Base-by-base conservation (phyloP, 2,797 vertebrate species). In the Sciurus carolinensis region DNA sequence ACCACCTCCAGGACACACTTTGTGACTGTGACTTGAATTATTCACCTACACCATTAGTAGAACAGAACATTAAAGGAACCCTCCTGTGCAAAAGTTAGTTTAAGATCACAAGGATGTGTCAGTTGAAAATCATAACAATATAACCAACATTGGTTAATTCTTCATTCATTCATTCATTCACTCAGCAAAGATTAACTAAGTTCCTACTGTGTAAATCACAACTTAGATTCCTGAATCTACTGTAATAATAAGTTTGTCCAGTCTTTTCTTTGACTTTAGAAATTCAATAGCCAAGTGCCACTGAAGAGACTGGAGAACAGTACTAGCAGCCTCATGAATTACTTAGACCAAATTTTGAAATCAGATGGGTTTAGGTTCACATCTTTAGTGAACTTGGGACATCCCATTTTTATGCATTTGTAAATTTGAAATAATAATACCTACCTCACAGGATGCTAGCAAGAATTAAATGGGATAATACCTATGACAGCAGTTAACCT, bases 1-100 rank as follows among this genome's bases (percentile, higher is more conserved):
- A 97, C 73, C 50, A 3, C 54, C 66, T 84, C 94, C 79, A 89
- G 95, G 93, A 98, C 97, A 90, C 76, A 95, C 77, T 85, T 92
- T 91, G 0, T 17, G 88, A 92, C 95, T 87, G 67, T 1, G 0
- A 0, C 79, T 95, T 90, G 77, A 98, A 89, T 98, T 97, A 96
- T 76, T 93, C 11, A 0, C 81, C 89, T 94, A 94, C 83, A 96
- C 69, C 96, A 93, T 97, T 57, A 57, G 54, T 57, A 67, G 24
- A 15, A 85, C 18, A 79, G 17, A 39, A 30, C 75, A 33, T 84
- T 80, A 62, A 86, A 87, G 81, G 42, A 77, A 50, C 2, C 67
- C 7, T 11, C 72, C 7, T 36, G 4, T 52, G 44, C 10, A 59
- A 69, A 95, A 91, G 84, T 87, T 79, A 85, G 33, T 79, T 79